Base-by-base conservation (phyloP, 2,113 vertebrate genomes). In the Climacteris rufus region DNA sequence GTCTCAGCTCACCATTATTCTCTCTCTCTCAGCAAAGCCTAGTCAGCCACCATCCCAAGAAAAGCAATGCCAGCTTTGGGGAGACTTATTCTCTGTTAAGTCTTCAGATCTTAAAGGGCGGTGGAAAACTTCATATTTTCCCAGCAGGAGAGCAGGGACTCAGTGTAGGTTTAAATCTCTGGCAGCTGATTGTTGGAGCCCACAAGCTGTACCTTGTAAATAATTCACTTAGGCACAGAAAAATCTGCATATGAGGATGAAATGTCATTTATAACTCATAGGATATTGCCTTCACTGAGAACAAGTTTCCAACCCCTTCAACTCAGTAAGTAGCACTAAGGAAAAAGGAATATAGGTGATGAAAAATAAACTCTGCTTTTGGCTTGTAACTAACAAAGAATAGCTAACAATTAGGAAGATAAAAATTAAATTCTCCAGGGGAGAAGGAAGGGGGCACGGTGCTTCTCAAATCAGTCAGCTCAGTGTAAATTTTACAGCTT, bases 241-340 rank as follows among this genome's bases (percentile, higher is more conserved):
- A 89, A 97, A 98, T 98, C 97, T 98, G 97, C 97, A 97, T 98
- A 97, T 95, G 82, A 96, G 95, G 95, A 97, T 97, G 96, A 97
- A 97, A 97, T 97, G 97, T 97, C 98, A 97, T 97, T 97, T 97
- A 95, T 98, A 98, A 98, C 98, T 97, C 96, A 94, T 68, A 97
- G 94, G 89, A 88, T 97, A 95, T 94, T 94, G 94, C 80, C 95
- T 97, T 97, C 87, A 66, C 97, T 97, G 92, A 92, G 93, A 97
- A 91, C 80, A 94, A 95, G 94, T 96, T 97, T 96, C 88, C 94
- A 83, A 35, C 63, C 78, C 92, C 96, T 97, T 97, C 96, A 71
- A 96, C 93, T 98, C 97, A 93, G 97, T 97, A 97, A 88, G 89
- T 20, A 75, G 49, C 63, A 81, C 91, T 90, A 69, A 94, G 77